Base-by-base conservation (phyloP, 2,888 invertebrate genomes). In the Arctia plantaginis region DNA sequence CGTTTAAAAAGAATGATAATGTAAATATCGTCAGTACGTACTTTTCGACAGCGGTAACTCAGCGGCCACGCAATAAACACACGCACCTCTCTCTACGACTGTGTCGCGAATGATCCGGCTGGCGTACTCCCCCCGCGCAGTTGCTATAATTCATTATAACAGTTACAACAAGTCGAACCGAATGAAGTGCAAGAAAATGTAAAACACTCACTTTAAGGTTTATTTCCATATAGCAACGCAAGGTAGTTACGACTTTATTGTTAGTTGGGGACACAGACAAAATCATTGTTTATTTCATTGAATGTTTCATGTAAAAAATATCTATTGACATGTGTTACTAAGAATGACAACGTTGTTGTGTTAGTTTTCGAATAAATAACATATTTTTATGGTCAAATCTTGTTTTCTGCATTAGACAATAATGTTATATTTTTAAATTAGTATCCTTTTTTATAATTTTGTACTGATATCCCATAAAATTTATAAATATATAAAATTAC, bases 241-340 rank as follows among this genome's bases (percentile, higher is more conserved):
- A 62, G 74, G 71, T 71, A 74, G 71, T 74, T 74, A 70, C 23
- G 71, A 66, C 67, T 70, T 74, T 71, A 51, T 71, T 74, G 33
- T 70, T 74, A 71, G 66, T 74, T 66, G 71, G 71, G 62, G 71
- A 67, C 70, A 71, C 73, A 69, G 59, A 51, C 44, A 69, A 74
- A 74, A 55, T 35, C 4, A 13, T 66, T 74, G 1, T 44, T 44
- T 67, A 44, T 41, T 62, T 13, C 62, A 62, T 62, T n/a, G 15
- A 62, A 62, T 62, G 30, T 27, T 30, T 27, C 27, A 62, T 12
- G 30, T 62, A 62, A 62, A 62, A 62, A 62, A 27, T 62, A 41
- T 62, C 27, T 30, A 30, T 62, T 62, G 4, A 23, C 62, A 62
- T 62, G 30, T 23, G 62, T 12, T 62, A 30, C 62, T 18, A 30